Evolutionary conservation across 2,888 invertebrate species (phyloP).

Genomic region (Agrilus cyanescens): DNA sequence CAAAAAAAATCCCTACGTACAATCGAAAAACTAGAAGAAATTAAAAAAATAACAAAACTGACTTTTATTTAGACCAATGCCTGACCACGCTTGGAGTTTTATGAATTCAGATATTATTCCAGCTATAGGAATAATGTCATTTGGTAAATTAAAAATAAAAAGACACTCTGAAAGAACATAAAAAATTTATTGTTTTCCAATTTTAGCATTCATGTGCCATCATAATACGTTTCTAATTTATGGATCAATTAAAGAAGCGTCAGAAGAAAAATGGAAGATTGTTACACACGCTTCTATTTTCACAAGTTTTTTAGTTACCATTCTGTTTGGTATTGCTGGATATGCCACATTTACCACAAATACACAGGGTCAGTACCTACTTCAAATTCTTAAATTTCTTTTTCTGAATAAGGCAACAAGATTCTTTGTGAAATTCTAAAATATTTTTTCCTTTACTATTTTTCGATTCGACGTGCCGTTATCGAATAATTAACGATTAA

Average conservation of each 20-base stretch:
- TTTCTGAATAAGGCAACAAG: background rate
- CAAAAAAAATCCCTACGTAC: too few species aligned
- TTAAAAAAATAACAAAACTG: background rate
- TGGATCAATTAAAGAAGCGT: slow-evolving; percentile 64
- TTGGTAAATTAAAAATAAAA: slow-evolving; percentile 43
- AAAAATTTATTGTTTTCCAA: slow-evolving; percentile 1
- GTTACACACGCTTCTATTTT: slow-evolving; percentile 70
- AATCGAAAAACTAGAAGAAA: background rate
- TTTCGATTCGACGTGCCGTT: too few species aligned
- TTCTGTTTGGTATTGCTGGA: slow-evolving; percentile 64
- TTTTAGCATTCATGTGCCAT: slow-evolving; percentile 79
- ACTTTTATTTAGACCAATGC: slow-evolving; percentile 42
- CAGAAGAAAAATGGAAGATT: slow-evolving; percentile 63
- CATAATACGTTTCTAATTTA: slow-evolving; percentile 79
- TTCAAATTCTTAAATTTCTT: too few species aligned
- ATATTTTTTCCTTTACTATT: too few species aligned
- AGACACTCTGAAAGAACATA: background rate
- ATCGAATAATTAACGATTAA: too few species aligned
- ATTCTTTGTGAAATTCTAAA: too few species aligned
- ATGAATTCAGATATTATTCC: slow-evolving; percentile 62
- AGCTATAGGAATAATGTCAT: slow-evolving; percentile 74
- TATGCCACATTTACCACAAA: slow-evolving; percentile 70
- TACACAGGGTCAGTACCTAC: slow-evolving; percentile 54
- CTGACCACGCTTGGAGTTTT: slow-evolving; percentile 57
- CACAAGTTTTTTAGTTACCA: slow-evolving; percentile 58